These are phyloP conservation scores for Carcinoscorpius rotundicauda DNA, from an alignment of 1,140 invertebrate species.

Conservation along the genomic window DNA sequence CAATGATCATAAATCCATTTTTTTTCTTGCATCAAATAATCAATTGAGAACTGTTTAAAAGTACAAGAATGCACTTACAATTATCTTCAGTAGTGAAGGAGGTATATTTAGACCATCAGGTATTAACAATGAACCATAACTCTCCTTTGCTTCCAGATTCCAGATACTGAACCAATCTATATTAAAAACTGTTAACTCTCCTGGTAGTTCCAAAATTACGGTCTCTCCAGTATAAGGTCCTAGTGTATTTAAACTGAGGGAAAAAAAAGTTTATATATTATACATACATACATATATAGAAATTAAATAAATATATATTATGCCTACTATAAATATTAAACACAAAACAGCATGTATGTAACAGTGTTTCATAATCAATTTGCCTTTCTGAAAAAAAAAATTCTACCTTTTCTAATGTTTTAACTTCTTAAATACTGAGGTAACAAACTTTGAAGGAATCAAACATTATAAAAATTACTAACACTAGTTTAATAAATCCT, in stretches of 20 bases:
- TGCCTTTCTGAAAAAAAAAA: no score
- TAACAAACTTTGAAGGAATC: no score
- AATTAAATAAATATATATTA: neutral
- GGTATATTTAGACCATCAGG: conserved; percentile 79
- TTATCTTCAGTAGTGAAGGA: conserved; percentile 35
- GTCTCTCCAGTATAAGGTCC: conserved; percentile 76
- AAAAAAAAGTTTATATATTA: neutral
- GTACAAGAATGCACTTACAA: conserved; percentile 10
- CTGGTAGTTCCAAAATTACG: conserved; percentile 71
- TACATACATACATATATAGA: neutral
- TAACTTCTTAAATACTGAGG: no score
- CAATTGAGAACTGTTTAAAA: neutral
- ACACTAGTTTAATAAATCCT: no score
- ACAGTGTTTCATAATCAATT: no score
- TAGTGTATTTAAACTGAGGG: conserved; percentile 56
- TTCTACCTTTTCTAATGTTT: no score
- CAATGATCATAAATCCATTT: no score
- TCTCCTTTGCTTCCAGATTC: conserved; percentile 60
- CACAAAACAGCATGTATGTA: neutral
- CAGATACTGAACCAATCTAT: conserved; percentile 86
- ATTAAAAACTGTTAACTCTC: conserved; percentile 71
- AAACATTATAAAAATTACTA: no score
- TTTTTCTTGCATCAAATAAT: neutral
- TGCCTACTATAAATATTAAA: conserved; percentile 1
- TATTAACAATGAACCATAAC: conserved; percentile 80